phyloP scores from a whole-genome alignment of 2,113 vertebrate species.

The Calyptommatus sinebrachiatus region DNA sequence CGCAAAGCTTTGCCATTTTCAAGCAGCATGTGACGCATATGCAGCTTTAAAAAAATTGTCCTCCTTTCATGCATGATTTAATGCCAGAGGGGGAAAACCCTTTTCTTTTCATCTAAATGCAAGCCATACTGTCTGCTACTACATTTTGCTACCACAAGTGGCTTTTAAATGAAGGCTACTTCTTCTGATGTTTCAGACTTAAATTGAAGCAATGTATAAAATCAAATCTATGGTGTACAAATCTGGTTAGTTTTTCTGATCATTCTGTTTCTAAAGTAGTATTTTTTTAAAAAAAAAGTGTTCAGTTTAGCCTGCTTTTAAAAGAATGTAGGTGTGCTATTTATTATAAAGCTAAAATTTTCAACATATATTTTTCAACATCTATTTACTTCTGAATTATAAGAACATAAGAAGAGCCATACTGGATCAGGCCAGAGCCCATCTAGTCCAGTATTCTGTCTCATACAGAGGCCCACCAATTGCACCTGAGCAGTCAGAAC shows the following conservation, averaged over 20 bases:
- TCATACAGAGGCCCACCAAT: too few relatives aligned
- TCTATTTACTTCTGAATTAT: not conserved
- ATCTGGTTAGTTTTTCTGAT: not conserved
- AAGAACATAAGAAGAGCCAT: too few relatives aligned
- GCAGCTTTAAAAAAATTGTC: conserved; percentile 74
- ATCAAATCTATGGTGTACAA: conserved; percentile 22
- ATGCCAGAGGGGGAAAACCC: conserved; percentile 51
- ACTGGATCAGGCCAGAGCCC: too few relatives aligned
- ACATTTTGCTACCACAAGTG: conserved; percentile 41
- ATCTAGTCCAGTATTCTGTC: too few relatives aligned
- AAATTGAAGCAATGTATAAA: conserved; percentile 21
- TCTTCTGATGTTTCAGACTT: conserved; percentile 30
- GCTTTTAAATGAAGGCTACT: conserved; percentile 48
- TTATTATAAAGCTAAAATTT: not conserved
- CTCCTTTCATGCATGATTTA: conserved; percentile 78
- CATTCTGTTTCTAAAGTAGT: not conserved
- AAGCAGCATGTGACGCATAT: conserved; percentile 81
- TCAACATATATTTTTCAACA: not conserved
- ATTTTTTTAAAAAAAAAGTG: not conserved
- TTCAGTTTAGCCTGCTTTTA: not conserved
- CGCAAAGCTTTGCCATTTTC: conserved; percentile 77
- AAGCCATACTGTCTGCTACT: conserved; percentile 37
- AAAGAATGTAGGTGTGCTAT: not conserved
- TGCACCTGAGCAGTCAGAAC: too few relatives aligned
- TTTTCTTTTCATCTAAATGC: conserved; percentile 56